Evolutionary conservation across 2,797 vertebrate species (phyloP).

Genomic region (Gorsachius magnificus): DNA sequence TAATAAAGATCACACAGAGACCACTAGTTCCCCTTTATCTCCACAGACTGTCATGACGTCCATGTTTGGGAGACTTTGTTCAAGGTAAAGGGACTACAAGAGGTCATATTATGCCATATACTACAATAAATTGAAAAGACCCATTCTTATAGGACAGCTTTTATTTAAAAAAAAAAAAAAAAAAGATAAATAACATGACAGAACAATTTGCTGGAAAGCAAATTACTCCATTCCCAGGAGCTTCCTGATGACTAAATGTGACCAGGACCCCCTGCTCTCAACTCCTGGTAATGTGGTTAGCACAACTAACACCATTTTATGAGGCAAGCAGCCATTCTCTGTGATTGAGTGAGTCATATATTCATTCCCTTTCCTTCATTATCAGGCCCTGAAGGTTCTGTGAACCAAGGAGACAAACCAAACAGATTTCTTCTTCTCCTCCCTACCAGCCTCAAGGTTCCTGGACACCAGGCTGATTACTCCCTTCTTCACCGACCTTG

Average conservation of each 20-base stretch:
- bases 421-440: not conserved
- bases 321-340: not conserved
- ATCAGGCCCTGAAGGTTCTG: not conserved
- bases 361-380: not conserved
- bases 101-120: not conserved
- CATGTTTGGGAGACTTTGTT: not conserved
- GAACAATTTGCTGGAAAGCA: not conserved
- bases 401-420: not conserved
- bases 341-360: fast-evolving
- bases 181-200: not conserved
- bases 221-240: not conserved
- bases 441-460: not conserved
- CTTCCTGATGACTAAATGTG: not conserved
- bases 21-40: not conserved
- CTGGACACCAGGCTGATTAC: fast-evolving
- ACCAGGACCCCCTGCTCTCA: not conserved
- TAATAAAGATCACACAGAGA: not conserved
- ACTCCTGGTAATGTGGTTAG: not conserved
- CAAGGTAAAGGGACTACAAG: not conserved
- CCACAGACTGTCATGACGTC: not conserved
- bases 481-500: not conserved
- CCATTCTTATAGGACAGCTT: not conserved
- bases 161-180: not conserved
- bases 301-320: not conserved
- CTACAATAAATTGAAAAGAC: not conserved